Percentiles rank a stretch among this genome's conserved stretches.
These are phyloP conservation scores for Enteromius mattozi DNA, from an alignment of 2,797 vertebrate genomes.

Conservation along the genomic window DNA sequence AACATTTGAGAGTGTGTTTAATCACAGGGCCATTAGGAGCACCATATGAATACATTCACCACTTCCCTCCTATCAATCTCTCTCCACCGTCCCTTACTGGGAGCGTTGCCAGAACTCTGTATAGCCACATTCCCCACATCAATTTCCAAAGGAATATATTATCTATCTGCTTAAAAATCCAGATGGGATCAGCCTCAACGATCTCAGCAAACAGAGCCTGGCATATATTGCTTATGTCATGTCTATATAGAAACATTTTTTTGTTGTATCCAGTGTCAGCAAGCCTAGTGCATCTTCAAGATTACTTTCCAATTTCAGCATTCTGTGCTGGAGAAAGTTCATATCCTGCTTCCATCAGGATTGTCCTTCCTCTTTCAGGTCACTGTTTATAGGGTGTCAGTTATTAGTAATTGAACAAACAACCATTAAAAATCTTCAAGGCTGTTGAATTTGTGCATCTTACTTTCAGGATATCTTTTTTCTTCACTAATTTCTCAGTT, in stretches of 20 bases:
- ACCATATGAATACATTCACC: conserved; percentile 54
- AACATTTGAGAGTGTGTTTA: conserved; percentile 60
- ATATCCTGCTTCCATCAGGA: not conserved
- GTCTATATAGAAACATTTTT: conserved; percentile 41
- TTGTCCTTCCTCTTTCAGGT: conserved; percentile 29
- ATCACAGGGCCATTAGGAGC: conserved; percentile 65
- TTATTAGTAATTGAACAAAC: conserved; percentile 31
- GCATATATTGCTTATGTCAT: conserved; percentile 47
- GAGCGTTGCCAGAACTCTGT: conserved; percentile 35
- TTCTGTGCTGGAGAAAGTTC: not conserved
- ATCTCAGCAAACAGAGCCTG: conserved; percentile 40
- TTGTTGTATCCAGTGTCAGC: conserved; percentile 33
- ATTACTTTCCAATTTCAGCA: conserved; percentile 11
- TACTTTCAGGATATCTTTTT: not conserved
- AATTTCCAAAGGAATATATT: conserved; percentile 54
- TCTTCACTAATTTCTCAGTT: conserved; percentile 6
- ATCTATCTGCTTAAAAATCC: conserved; percentile 50
- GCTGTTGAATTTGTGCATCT: conserved; percentile 1
- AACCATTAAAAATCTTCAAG: conserved; percentile 39
- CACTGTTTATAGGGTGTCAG: conserved; percentile 28
- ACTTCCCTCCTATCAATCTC: conserved; percentile 41
- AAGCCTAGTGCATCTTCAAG: conserved; percentile 7
- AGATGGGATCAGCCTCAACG: conserved; percentile 26
- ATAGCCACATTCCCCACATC: conserved; percentile 35
- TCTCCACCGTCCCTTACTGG: conserved; percentile 33